A percentile compares a stretch with the other conserved stretches of the same genome.
phyloP scores from a whole-genome alignment of 2,113 vertebrate species.

The Burhinus oedicnemus region DNA sequence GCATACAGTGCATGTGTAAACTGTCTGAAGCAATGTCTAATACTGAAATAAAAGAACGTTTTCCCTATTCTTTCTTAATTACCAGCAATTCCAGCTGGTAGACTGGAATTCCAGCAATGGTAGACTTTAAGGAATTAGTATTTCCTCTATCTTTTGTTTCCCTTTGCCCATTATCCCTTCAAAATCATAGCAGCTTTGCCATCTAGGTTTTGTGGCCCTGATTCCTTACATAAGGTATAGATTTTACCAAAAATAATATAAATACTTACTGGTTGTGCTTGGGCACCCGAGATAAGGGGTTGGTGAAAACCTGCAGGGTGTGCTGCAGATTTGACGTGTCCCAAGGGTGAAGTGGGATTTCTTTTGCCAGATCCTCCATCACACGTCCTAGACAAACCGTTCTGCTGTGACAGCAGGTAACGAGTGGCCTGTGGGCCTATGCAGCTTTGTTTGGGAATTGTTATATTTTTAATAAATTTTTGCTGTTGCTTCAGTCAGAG shows the following conservation, averaged over 20 bases:
- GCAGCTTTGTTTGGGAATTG: neutral
- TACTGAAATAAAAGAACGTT: neutral
- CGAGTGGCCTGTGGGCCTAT: accelerated
- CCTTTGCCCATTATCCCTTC: neutral
- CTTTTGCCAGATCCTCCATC: neutral
- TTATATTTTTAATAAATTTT: neutral
- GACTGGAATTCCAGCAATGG: neutral
- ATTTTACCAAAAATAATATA: neutral
- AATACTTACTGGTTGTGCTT: neutral
- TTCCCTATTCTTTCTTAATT: neutral
- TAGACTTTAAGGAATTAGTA: neutral
- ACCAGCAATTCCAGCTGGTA: too few relatives aligned
- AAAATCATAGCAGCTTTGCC: neutral
- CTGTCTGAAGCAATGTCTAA: neutral
- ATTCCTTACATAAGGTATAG: neutral
- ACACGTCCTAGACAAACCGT: accelerated
- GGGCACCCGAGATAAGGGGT: neutral
- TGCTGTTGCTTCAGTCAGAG: neutral
- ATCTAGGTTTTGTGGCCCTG: neutral
- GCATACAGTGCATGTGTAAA: neutral
- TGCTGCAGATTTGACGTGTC: accelerated
- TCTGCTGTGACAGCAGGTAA: neutral
- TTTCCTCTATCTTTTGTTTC: neutral
- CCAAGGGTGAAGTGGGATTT: neutral
- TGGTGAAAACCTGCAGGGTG: neutral